Evolutionary conservation across 2,888 invertebrate genomes (phyloP), one percentile per base, ranked within the genome.

Genomic region (Pinctada fucata): DNA sequence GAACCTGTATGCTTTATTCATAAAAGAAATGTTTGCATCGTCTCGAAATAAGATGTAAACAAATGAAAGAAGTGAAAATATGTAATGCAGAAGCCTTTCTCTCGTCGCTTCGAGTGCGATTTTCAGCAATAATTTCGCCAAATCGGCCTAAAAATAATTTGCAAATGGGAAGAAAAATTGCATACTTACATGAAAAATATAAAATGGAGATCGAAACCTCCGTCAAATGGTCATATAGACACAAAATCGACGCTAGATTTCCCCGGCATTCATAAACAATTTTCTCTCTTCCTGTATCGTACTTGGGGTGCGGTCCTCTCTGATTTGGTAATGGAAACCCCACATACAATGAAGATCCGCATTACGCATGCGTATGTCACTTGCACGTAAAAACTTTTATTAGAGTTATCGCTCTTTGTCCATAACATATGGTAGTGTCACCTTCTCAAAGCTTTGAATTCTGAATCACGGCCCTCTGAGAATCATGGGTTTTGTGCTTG

Each of bases 291-390:
- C 80, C 78, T 77, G 72, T 76, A 69, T 70, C 13, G 58, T 13
- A 67, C 67, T 69, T 76, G 80, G 87, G 87, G 87, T 87, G 87
- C 87, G 87, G 87, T 84, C 85, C 86, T 85, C 87, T 82, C 85
- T 86, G 82, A 79, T 82, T 75, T 78, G 71, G 79, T 76, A 73
- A 63, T 71, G 71, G 72, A 80, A 83, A 78, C 85, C 89, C 89
- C 88, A 87, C 86, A 88, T 83, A 84, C 78, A 70, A 79, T 51
- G 70, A 69, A 79, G 77, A 31, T 66, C 69, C 70, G 72, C 6
- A 72, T 47, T 79, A 84, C 88, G 89, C 88, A 85, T 85, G 88
- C 89, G 86, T 86, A 51, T 58, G 58, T 58, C 58, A 58, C 58
- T 58, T 13, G 58, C 58, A 58, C 6, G 8, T 58, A 58, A 31